Percentiles rank a stretch among this genome's conserved stretches.
phyloP scores from a whole-genome alignment of 2,113 vertebrate species.

The Cololabis saira region DNA sequence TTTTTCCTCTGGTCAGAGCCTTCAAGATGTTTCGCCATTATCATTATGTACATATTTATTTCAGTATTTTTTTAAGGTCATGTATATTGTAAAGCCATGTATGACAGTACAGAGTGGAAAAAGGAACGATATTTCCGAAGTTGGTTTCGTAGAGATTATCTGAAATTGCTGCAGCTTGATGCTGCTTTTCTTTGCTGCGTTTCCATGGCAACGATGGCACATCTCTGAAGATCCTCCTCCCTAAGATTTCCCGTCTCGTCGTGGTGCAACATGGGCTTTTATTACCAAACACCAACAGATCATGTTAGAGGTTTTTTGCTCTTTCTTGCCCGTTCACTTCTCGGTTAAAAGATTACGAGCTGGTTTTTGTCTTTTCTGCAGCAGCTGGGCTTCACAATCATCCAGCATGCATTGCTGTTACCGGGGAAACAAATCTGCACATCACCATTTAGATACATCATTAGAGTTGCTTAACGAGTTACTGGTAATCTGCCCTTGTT shows the following conservation, averaged over 20 bases:
- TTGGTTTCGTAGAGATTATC: slow-evolving; percentile 14
- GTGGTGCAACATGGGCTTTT: slow-evolving; percentile 21
- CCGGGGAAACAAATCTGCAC: slow-evolving; percentile 18
- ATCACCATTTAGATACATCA: too few relatives aligned
- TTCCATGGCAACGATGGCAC: slow-evolving; percentile 7
- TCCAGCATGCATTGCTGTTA: slow-evolving; percentile 8
- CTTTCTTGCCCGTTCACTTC: neutral
- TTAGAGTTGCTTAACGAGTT: neutral
- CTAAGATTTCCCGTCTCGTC: slow-evolving; percentile 22
- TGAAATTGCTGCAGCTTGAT: slow-evolving; percentile 25
- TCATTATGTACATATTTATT: slow-evolving; percentile 61
- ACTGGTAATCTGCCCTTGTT: slow-evolving; percentile 24
- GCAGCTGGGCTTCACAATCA: too few relatives aligned
- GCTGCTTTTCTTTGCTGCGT: neutral
- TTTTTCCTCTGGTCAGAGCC: slow-evolving; percentile 37
- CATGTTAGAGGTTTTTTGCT: neutral
- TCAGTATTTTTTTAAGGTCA: slow-evolving; percentile 56
- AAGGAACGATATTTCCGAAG: slow-evolving; percentile 1
- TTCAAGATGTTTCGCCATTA: slow-evolving; percentile 36
- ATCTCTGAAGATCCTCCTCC: slow-evolving; percentile 13
- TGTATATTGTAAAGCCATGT: slow-evolving; percentile 41
- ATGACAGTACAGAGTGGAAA: slow-evolving; percentile 20
- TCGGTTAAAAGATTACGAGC: neutral
- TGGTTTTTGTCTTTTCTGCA: too few relatives aligned
- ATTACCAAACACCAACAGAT: slow-evolving; percentile 25